These are phyloP conservation scores for Drosophila mimetica DNA, from an alignment of 2,888 invertebrate species.

Conservation along the genomic window DNA sequence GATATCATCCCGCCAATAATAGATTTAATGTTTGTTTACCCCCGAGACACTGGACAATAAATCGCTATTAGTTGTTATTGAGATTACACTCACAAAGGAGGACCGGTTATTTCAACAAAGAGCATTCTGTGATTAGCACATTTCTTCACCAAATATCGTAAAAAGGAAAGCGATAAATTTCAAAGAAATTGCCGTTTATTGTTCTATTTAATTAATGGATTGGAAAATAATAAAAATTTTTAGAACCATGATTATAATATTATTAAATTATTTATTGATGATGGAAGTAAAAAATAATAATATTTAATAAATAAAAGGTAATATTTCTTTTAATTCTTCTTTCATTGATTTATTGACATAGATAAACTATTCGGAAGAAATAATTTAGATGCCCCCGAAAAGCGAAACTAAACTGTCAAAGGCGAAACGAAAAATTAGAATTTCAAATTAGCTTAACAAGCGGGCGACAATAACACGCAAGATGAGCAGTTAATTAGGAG, in stretches of 20 bases:
- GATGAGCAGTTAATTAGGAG: slow-evolving; percentile 25
- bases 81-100: slow-evolving; percentile 15
- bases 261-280: no score
- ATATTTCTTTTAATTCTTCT: not conserved
- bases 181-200: slow-evolving; percentile 1
- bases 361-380: slow-evolving; percentile 18
- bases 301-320: no score
- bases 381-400: slow-evolving; percentile 26
- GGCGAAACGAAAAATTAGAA: slow-evolving; percentile 38
- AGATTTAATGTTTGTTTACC: slow-evolving; percentile 33
- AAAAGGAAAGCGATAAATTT: slow-evolving; percentile 15
- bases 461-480: slow-evolving; percentile 16
- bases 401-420: slow-evolving; percentile 4
- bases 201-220: not conserved
- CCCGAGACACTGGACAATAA: slow-evolving; percentile 37
- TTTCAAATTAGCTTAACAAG: slow-evolving; percentile 38
- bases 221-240: no score
- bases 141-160: slow-evolving; percentile 8
- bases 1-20: slow-evolving; percentile 42
- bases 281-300: no score
- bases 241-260: no score
- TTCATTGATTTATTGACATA: slow-evolving; percentile 13
- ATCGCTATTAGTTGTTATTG: slow-evolving; percentile 29
- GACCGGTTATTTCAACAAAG: slow-evolving; percentile 54
- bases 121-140: slow-evolving; percentile 14